Evolutionary conservation across 2,797 vertebrate genomes (phyloP).

Genomic region (Oceanodroma leucorhoa): DNA sequence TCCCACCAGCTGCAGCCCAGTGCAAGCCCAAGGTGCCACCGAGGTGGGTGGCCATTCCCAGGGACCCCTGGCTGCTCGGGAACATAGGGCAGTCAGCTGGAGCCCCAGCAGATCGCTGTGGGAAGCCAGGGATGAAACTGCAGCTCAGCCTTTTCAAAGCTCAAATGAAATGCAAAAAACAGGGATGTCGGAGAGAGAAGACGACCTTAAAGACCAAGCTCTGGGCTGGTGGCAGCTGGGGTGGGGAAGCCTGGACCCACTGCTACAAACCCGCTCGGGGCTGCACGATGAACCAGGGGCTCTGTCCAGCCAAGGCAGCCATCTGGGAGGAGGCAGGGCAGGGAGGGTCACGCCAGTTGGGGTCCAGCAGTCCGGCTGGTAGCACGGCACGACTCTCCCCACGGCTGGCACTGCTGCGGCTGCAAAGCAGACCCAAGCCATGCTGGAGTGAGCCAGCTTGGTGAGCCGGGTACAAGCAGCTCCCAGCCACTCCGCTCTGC

Average conservation of each 20-base stretch:
- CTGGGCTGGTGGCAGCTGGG: too few species aligned
- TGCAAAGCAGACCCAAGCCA: not conserved
- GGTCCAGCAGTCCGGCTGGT: not conserved
- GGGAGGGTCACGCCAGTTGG: not conserved
- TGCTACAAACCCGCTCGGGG: not conserved
- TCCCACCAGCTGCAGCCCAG: not conserved
- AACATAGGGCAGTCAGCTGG: rapidly evolving
- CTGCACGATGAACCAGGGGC: rapidly evolving
- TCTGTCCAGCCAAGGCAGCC: not conserved
- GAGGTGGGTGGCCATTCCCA: rapidly evolving
- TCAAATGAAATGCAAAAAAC: not conserved
- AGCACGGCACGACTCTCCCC: not conserved
- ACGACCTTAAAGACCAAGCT: not conserved
- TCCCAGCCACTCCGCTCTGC: rapidly evolving
- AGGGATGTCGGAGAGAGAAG: not conserved
- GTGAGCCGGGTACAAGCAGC: not conserved
- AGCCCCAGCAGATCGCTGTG: not conserved
- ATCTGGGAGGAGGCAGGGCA: rapidly evolving
- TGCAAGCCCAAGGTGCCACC: not conserved
- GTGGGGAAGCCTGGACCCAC: rapidly evolving
- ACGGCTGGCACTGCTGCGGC: rapidly evolving
- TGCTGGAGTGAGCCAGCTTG: rapidly evolving
- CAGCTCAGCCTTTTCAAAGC: not conserved
- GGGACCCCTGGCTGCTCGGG: not conserved
- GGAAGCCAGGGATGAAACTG: not conserved